Evolutionary conservation across 2,888 invertebrate species (phyloP), one percentile per base, ranked within the genome.

Genomic region (Drosophila dives): DNA sequence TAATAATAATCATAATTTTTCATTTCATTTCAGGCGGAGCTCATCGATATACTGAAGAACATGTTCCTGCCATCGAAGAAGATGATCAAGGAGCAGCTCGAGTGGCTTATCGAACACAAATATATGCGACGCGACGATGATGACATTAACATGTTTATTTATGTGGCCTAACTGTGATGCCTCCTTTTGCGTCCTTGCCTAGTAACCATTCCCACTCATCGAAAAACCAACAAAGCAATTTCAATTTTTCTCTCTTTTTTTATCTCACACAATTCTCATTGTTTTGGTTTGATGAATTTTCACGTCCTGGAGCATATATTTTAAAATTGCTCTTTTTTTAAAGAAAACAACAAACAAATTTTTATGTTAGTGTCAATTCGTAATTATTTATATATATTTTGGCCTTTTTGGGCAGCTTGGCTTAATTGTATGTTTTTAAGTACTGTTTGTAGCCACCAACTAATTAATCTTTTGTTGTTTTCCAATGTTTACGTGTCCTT

Each of bases 1-100:
- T 29, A 26, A 23, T 23, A 45, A 15, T 38, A n/a, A 36, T 50
- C 38, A 23, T 11, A 48, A 32, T 60, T 23, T 23, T 42, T 10
- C 20, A 93, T 93, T n/a, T n/a, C n/a, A n/a, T n/a, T n/a, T 63
- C 93, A 95, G 95, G 97, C 98, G 65, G 99, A 99, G 94, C 94
- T 99, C 69, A 97, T 99, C 23, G 99, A 99, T 94, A 99, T 99
- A 92, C 94, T 99, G 87, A 99, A 99, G 94, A 99, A 99, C 92
- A 99, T 99, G 99, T 99, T 99, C 95, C 94, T 99, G 91, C 99
- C 99, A 33, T 98, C 98, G 76, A 99, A 99, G 93, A 99, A 99
- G 94, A 98, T 99, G 97, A 99, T 99, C 88, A 99, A 99, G 93
- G 99, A 99, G 94, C 99, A 99, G 94, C 95, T 99, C 61, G 99